A percentile compares a stretch with the other conserved stretches of the same genome.
Conservation (phyloP, 2,113 vertebrate species). For the Myrmecophaga tridactyla region DNA sequence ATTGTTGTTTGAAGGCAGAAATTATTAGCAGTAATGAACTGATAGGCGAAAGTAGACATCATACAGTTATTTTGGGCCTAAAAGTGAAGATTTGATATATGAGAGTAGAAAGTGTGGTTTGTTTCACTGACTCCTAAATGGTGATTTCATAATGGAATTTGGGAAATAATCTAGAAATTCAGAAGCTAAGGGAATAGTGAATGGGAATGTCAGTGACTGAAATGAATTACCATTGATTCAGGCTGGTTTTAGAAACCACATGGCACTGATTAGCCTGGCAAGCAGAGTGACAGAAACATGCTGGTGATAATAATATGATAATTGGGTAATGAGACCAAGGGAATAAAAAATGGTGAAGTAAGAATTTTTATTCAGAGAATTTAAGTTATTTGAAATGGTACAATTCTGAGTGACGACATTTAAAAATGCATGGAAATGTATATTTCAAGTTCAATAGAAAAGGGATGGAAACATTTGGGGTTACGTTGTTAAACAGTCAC, state of each 20-base stretch:
- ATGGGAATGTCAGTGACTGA: background rate
- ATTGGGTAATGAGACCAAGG: background rate
- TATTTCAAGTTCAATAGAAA: background rate
- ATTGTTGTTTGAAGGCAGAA: background rate
- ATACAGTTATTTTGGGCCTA: background rate
- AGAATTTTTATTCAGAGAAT: background rate
- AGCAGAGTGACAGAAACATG: background rate
- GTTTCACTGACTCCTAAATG: background rate
- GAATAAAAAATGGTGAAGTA: too few species aligned
- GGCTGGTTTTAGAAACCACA: background rate
- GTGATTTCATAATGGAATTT: background rate
- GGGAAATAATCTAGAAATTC: background rate
- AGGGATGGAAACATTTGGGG: background rate
- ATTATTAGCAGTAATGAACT: background rate
- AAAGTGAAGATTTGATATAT: background rate
- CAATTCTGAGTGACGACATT: background rate
- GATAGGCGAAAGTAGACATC: background rate
- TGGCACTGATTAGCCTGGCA: background rate
- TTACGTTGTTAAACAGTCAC: background rate
- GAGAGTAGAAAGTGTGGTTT: background rate
- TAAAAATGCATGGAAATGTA: background rate
- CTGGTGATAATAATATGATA: background rate
- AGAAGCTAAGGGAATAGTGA: background rate
- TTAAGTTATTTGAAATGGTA: background rate
- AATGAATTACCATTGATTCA: background rate